Evolutionary conservation across 2,797 vertebrate species (phyloP), one percentile per base, ranked within the genome.

Genomic region (Bovichtus diacanthus): DNA sequence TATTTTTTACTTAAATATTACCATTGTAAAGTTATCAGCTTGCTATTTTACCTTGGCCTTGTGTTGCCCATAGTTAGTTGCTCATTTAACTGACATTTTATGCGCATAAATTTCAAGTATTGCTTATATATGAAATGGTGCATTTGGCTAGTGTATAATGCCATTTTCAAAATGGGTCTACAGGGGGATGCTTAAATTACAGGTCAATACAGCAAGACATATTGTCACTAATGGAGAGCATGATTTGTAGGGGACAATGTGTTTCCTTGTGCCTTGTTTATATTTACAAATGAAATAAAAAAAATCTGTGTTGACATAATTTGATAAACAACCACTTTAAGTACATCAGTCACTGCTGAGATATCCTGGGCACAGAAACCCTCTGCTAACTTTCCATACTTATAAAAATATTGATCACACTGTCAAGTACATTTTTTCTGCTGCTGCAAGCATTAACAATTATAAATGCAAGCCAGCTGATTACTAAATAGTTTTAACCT

Each of bases 241-340:
- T 88, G 81, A 90, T 88, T 87, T 87, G 78, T 78, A 9, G 66
- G 27, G 76, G 65, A 82, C 74, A 61, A 55, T 74, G 64, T 84
- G 70, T 88, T 86, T 87, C 80, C 76, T 76, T 56, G 51, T 49
- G 49, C 64, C 63, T 73, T 84, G 78, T 82, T 89, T 85, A 73
- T 80, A 61, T 87, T 84, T 85, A 68, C 76, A 73, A 70, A 74
- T 70, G 10, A n/a, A 60, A 60, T 67, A 8, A 61, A 27, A 25
- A 74, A 13, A 82, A 54, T 63, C 38, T 0, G 0, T 29, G 76
- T 76, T 85, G 87, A 82, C 73, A 77, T 68, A 29, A 77, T 71
- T 74, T 92, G 87, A 90, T 90, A 76, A 82, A 90, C 59, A 75
- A 49, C 82, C 88, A 88, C 85, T 90, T 90, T 83, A 74, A 73